Evolutionary conservation across 2,888 invertebrate species (phyloP).

Genomic region (Punctoribates punctum): DNA sequence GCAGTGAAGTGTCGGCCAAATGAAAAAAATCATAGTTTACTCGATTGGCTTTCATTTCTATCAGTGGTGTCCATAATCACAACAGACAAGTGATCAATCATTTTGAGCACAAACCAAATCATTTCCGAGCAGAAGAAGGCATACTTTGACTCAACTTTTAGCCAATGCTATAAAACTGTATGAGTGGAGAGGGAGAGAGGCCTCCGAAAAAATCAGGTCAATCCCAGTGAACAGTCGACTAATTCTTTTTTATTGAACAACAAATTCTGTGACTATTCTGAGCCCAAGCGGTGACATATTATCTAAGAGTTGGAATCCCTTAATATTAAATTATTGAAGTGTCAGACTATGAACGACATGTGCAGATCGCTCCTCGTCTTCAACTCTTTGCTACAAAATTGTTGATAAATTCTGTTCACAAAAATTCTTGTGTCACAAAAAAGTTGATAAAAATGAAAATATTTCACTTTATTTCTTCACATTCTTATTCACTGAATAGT

Average conservation of each 20-base stretch:
- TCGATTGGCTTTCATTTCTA: conserved; percentile 2
- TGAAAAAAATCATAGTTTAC: conserved; percentile 15
- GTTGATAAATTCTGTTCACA: no score
- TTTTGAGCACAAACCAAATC: not conserved
- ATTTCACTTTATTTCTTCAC: no score
- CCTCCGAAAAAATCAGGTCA: conserved; percentile 1
- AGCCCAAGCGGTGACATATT: not conserved
- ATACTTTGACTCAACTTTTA: not conserved
- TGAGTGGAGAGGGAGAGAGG: no score
- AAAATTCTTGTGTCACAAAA: no score
- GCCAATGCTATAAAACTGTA: not conserved
- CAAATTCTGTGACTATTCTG: not conserved
- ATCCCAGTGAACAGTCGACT: not conserved
- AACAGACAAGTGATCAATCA: conserved; percentile 16
- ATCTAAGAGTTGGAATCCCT: not conserved
- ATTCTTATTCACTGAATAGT: no score
- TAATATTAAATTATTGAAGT: conserved; percentile 13
- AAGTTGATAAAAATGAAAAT: no score
- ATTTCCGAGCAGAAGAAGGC: not conserved
- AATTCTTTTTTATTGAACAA: conserved; percentile 5
- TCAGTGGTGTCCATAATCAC: conserved; percentile 1
- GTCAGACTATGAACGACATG: not conserved
- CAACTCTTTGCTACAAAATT: no score
- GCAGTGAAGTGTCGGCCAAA: conserved; percentile 7
- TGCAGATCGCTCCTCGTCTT: no score